A percentile compares a stretch with the other conserved stretches of the same genome.
Evolutionary conservation across 2,888 invertebrate genomes (phyloP).

Genomic region (Allophyes oxyacanthae): DNA sequence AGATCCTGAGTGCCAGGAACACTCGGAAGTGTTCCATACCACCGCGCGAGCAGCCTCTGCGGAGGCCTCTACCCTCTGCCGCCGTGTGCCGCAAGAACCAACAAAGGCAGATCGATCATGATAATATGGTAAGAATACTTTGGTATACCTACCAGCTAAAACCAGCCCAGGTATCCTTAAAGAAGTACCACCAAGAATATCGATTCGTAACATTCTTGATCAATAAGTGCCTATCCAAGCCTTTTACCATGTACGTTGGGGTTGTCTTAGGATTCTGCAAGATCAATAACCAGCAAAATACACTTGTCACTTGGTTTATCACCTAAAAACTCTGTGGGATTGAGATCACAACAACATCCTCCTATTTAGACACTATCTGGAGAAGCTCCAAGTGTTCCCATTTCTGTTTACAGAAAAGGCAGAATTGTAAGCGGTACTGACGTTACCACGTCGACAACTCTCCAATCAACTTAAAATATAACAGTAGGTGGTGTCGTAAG

Average conservation of each 20-base stretch:
- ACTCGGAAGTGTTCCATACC: conserved; percentile 76
- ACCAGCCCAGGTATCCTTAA: no score
- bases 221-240: no score
- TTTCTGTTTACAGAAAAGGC: conserved; percentile 37
- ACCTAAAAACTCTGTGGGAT: no score
- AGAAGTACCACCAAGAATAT: no score
- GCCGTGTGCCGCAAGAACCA: conserved; percentile 86
- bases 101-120: conserved; percentile 89
- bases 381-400: no score
- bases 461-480: neutral
- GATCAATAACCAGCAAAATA: no score
- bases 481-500: conserved; percentile 24
- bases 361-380: no score
- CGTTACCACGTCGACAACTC: neutral
- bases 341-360: no score
- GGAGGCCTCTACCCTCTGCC: conserved; percentile 76
- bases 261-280: no score
- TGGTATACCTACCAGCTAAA: neutral
- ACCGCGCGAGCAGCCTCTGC: conserved; percentile 58
- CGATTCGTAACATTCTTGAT: no score
- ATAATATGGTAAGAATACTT: conserved; percentile 83
- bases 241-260: no score
- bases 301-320: no score
- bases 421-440: conserved; percentile 32
- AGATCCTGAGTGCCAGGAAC: conserved; percentile 87